Conservation (phyloP, 2,113 vertebrate species). For the Meles meles region DNA sequence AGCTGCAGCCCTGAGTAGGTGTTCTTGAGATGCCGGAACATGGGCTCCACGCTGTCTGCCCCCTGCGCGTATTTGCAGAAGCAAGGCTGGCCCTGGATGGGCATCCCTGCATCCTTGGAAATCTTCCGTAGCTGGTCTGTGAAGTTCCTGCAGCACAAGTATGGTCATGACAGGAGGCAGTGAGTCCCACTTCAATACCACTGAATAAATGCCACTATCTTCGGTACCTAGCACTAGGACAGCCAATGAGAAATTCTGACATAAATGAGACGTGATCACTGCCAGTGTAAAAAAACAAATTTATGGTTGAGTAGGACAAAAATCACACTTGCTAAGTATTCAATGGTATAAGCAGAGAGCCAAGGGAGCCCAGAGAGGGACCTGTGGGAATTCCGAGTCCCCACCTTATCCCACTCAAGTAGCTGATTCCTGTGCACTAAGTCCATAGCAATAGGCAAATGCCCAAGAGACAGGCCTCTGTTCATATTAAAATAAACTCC, state of each 20-base stretch:
- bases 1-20: conserved; percentile 85
- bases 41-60: conserved; percentile 84
- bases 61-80: conserved; percentile 85
- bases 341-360: background rate
- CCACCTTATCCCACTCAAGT: background rate
- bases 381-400: background rate
- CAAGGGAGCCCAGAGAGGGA: background rate
- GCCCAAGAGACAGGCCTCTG: background rate
- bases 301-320: conserved; percentile 11
- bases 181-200: conserved; percentile 5
- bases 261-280: background rate
- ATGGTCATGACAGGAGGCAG: conserved; percentile 28
- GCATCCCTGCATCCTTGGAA: conserved; percentile 98
- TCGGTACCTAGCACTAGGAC: background rate
- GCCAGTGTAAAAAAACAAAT: background rate
- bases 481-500: conserved; percentile 31
- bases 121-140: conserved; percentile 99
- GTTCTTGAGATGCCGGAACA: conserved; percentile 86
- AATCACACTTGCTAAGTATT: background rate
- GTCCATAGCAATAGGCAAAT: conserved; percentile 1
- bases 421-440: background rate
- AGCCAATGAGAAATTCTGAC: background rate
- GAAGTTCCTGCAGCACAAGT: conserved; percentile 90
- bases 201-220: background rate
- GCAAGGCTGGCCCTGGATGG: conserved; percentile 90